Evolutionary conservation across 2,113 vertebrate genomes (phyloP).

Genomic region (Anguilla japonica): DNA sequence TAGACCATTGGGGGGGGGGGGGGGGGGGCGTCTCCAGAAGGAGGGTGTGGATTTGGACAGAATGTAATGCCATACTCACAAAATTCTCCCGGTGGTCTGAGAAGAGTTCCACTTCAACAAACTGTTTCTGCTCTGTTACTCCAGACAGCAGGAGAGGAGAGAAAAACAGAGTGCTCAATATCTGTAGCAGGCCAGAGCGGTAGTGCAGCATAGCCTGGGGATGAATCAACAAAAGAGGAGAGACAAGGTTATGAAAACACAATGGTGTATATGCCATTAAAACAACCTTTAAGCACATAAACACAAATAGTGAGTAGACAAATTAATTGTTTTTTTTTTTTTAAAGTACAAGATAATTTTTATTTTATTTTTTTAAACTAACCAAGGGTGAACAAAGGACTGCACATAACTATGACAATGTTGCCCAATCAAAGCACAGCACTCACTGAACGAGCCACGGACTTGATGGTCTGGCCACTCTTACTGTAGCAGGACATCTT

Average conservation of each 20-base stretch:
- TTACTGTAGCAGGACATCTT: conserved; percentile 78
- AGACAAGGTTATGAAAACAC: neutral
- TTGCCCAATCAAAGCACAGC: neutral
- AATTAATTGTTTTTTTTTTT: neutral
- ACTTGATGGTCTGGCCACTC: conserved; percentile 71
- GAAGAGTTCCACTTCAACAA: conserved; percentile 81
- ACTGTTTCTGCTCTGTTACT: conserved; percentile 83
- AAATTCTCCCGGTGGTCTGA: conserved; percentile 78
- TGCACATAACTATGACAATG: neutral
- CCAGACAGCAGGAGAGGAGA: conserved; percentile 78
- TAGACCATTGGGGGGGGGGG: neutral
- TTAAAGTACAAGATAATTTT: neutral
- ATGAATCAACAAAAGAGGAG: neutral
- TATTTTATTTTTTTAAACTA: neutral
- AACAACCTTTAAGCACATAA: neutral
- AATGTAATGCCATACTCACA: conserved; percentile 31
- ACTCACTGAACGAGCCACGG: conserved; percentile 77
- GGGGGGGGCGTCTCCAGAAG: neutral
- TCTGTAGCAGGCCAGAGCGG: conserved; percentile 80
- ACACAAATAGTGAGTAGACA: neutral
- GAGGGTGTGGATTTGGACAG: neutral
- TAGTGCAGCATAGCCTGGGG: conserved; percentile 84
- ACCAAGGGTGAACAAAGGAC: neutral
- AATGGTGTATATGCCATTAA: neutral
- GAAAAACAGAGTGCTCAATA: conserved; percentile 75